Evolutionary conservation across 1,140 invertebrate species (phyloP).

Genomic region (Caerostris darwini): DNA sequence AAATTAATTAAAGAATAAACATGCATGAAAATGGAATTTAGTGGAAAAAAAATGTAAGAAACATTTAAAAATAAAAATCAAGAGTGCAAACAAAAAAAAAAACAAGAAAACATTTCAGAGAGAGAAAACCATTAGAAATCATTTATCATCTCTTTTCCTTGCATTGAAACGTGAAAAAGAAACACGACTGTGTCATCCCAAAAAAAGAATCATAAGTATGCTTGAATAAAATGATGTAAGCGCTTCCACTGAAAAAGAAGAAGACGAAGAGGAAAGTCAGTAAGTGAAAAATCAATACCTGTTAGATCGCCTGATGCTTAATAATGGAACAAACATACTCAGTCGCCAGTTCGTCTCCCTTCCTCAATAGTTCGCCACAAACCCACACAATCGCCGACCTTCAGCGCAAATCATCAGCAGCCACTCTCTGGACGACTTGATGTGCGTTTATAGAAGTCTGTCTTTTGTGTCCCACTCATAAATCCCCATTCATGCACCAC

Average conservation of each 20-base stretch:
- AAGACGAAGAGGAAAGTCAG: background rate
- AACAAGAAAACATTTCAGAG: too few relatives aligned
- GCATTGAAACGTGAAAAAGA: background rate
- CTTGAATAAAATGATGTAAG: background rate
- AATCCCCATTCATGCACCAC: background rate
- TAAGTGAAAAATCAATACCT: slow-evolving; percentile 32
- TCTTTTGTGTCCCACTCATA: slow-evolving; percentile 8
- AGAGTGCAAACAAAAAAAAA: background rate
- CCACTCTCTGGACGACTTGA: slow-evolving; percentile 33
- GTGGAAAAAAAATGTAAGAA: background rate
- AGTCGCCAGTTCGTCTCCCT: slow-evolving; percentile 40
- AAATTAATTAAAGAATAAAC: background rate
- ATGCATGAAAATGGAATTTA: background rate
- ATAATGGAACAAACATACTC: slow-evolving; percentile 30
- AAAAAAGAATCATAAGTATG: background rate
- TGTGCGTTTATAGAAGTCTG: background rate
- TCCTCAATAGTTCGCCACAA: background rate
- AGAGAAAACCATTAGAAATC: background rate
- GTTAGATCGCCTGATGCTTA: slow-evolving; percentile 44
- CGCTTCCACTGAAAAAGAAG: background rate
- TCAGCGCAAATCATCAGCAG: slow-evolving; percentile 40
- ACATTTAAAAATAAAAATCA: too few relatives aligned
- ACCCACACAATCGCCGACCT: slow-evolving; percentile 37
- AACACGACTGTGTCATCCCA: background rate
- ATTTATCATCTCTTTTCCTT: background rate